A percentile compares a stretch with the other conserved stretches of the same genome.
Evolutionary conservation across 2,797 vertebrate genomes (phyloP).

Genomic region (Anguilla pacifica): DNA sequence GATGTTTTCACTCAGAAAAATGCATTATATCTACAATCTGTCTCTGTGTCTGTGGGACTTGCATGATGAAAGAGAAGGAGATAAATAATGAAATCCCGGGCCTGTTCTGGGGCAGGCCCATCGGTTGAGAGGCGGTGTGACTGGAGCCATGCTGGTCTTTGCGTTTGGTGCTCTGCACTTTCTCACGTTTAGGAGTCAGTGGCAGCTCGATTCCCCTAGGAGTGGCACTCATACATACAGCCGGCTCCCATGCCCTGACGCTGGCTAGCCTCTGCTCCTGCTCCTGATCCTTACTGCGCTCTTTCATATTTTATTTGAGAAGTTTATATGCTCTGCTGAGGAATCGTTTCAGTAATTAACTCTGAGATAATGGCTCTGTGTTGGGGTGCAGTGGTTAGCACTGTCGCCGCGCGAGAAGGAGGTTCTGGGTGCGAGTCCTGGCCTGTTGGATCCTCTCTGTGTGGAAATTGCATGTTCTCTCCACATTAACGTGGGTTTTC

Average conservation of each 20-base stretch:
- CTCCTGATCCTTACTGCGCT: background rate
- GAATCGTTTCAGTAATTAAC: background rate
- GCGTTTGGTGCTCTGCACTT: background rate
- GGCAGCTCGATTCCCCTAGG: background rate
- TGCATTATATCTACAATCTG: background rate
- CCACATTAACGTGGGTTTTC: no score
- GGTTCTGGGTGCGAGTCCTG: no score
- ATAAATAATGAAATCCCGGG: background rate
- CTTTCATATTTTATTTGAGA: background rate
- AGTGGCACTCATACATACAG: background rate
- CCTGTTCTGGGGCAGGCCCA: background rate
- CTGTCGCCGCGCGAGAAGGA: no score
- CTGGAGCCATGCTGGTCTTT: background rate
- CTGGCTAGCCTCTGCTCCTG: background rate
- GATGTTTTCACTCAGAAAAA: background rate
- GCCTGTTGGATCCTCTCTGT: no score
- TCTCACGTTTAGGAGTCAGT: background rate
- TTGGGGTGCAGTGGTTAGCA: no score
- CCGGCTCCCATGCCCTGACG: background rate
- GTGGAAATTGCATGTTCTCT: no score
- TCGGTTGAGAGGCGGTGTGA: background rate
- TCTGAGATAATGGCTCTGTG: no score
- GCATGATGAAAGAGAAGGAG: background rate
- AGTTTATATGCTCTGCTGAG: background rate
- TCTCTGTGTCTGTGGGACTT: background rate